Conservation (phyloP, 2,888 invertebrate species). For the Magallana nippona region DNA sequence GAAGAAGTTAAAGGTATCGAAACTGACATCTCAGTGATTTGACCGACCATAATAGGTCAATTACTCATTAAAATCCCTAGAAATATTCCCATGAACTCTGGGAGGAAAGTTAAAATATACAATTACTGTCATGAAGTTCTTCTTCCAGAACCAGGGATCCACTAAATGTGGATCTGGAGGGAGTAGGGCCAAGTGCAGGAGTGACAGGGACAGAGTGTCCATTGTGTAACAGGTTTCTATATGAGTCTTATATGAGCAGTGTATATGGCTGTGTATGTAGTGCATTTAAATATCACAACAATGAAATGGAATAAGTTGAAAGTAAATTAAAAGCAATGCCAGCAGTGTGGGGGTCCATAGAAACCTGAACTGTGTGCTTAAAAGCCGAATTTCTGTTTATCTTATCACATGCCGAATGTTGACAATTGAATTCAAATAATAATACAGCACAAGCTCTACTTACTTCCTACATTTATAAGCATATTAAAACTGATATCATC, state of each 20-base stretch:
- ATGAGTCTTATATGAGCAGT: neutral
- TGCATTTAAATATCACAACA: conserved; percentile 30
- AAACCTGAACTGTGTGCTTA: conserved; percentile 1
- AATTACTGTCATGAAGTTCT: conserved; percentile 23
- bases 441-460: neutral
- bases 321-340: neutral
- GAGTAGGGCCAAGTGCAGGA: neutral
- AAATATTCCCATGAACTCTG: conserved; percentile 21
- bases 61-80: neutral
- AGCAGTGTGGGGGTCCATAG: neutral
- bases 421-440: conserved; percentile 11
- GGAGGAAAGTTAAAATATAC: neutral
- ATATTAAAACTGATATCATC: conserved; percentile 14
- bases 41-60: conserved; percentile 26
- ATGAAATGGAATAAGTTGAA: neutral
- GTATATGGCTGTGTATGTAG: neutral
- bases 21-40: conserved; percentile 24
- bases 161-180: neutral
- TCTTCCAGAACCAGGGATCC: conserved; percentile 16
- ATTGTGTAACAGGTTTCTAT: no score
- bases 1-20: neutral
- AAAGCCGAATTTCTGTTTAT: neutral
- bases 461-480: neutral
- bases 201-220: neutral
- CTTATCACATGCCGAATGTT: conserved; percentile 14